These are phyloP conservation scores for Carcharodon carcharias DNA, from an alignment of 2,797 vertebrate genomes.

Conservation along the genomic window DNA sequence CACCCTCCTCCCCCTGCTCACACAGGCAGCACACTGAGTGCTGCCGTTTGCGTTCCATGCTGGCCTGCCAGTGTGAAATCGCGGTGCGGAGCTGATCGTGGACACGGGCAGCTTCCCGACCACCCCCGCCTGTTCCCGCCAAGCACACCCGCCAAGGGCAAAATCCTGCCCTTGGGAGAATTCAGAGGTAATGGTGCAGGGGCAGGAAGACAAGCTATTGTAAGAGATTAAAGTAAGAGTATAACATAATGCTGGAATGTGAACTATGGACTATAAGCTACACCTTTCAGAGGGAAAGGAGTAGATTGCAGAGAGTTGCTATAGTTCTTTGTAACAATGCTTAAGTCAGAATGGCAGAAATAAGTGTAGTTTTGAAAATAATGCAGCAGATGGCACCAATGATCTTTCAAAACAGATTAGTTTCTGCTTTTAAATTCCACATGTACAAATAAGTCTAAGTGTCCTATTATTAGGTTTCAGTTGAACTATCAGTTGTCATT, in stretches of 20 bases:
- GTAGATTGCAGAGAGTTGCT: not conserved
- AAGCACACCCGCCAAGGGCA: no score
- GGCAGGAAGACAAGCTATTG: not conserved
- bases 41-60: no score
- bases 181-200: not conserved
- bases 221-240: not conserved
- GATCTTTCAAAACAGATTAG: slow-evolving; percentile 12
- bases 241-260: not conserved
- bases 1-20: no score
- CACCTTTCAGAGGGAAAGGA: not conserved
- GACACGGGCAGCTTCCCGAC: no score
- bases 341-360: not conserved
- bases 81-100: no score
- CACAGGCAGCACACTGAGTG: no score
- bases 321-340: not conserved
- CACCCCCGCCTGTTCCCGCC: no score
- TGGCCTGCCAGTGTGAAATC: no score
- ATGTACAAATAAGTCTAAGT: not conserved
- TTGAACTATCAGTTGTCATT: slow-evolving; percentile 28
- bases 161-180: not conserved
- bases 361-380: slow-evolving; percentile 13
- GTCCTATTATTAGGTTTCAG: slow-evolving; percentile 17
- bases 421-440: not conserved
- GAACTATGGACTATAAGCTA: not conserved
- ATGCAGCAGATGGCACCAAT: slow-evolving; percentile 23